A percentile compares a stretch with the other conserved stretches of the same genome.
Conservation (phyloP, 2,888 invertebrate species). For the Sesia apiformis region DNA sequence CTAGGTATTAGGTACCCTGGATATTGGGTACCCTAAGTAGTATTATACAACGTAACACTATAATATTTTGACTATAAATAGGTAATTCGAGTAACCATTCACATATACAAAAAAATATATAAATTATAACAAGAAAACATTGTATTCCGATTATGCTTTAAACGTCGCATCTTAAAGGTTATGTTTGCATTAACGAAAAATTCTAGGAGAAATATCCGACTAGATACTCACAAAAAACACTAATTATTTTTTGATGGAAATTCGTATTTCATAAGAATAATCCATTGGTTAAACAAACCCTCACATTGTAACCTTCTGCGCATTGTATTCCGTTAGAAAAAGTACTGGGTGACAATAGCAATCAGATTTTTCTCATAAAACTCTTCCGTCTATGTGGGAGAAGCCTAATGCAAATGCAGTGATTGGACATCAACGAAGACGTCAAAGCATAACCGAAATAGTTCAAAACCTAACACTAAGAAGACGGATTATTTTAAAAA, state of each 20-base stretch:
- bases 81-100: slow-evolving; percentile 65
- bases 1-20: too few species aligned
- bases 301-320: too few species aligned
- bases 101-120: slow-evolving; percentile 20
- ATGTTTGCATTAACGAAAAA: slow-evolving; percentile 3
- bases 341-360: too few species aligned
- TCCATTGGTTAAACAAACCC: too few species aligned
- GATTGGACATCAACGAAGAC: background rate
- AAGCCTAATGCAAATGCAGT: too few species aligned
- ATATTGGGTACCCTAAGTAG: background rate
- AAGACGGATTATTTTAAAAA: slow-evolving; percentile 9
- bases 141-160: slow-evolving; percentile 20
- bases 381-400: too few species aligned
- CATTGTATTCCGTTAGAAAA: too few species aligned
- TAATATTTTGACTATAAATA: slow-evolving; percentile 57
- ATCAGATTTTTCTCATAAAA: too few species aligned
- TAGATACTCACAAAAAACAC: too few species aligned
- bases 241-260: too few species aligned
- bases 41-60: background rate
- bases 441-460: slow-evolving; percentile 22
- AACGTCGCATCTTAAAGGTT: slow-evolving; percentile 1
- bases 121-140: slow-evolving; percentile 8
- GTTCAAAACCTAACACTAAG: slow-evolving; percentile 4
- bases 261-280: too few species aligned
- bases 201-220: background rate